Evolutionary conservation across 2,797 vertebrate genomes (phyloP).

Genomic region (Chiloscyllium punctatum): DNA sequence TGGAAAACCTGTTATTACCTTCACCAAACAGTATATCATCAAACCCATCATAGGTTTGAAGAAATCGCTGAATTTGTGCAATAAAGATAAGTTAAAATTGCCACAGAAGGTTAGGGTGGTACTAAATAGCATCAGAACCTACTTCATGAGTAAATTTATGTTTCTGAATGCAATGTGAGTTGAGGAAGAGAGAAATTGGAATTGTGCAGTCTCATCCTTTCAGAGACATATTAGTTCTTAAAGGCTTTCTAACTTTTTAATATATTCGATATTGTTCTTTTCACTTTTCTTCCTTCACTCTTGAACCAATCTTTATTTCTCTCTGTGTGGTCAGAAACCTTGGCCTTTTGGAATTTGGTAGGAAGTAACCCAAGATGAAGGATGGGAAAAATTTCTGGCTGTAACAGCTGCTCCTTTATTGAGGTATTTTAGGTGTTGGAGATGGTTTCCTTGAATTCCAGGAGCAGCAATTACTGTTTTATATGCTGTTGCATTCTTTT

Average conservation of each 20-base stretch:
- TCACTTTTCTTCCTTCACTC: neutral
- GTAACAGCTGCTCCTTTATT: too few relatives aligned
- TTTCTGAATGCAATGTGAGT: neutral
- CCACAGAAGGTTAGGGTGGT: neutral
- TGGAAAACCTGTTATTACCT: neutral
- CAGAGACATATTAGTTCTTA: neutral
- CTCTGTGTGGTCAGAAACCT: neutral
- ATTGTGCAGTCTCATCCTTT: neutral
- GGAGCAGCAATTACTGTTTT: too few relatives aligned
- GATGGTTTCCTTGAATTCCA: too few relatives aligned
- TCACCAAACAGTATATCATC: neutral
- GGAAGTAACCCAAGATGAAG: neutral
- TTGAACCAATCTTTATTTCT: neutral
- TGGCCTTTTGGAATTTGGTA: neutral
- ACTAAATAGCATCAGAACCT: neutral
- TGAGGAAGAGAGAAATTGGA: neutral
- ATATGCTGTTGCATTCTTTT: too few relatives aligned
- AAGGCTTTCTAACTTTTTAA: neutral
- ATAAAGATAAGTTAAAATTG: neutral
- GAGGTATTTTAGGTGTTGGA: too few relatives aligned
- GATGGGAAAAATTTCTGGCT: too few relatives aligned
- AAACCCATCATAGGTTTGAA: neutral
- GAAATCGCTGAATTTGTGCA: neutral
- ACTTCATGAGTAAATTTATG: neutral
- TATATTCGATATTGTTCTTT: neutral